Conservation (phyloP, 2,888 invertebrate species). For the Pyrrhosoma nymphula region DNA sequence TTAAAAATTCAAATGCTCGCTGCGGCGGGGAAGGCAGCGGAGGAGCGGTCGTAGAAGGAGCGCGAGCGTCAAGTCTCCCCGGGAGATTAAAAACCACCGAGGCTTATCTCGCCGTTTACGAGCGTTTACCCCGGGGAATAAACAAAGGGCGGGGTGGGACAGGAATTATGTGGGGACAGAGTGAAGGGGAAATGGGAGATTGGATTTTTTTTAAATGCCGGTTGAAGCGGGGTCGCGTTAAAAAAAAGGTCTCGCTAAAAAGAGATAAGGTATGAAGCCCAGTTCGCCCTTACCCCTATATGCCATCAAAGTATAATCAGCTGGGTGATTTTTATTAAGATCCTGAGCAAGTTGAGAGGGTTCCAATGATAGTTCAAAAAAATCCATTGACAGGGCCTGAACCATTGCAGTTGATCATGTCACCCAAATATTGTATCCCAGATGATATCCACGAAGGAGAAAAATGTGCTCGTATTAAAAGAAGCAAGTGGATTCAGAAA, state of each 20-base stretch:
- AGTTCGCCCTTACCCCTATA: background rate
- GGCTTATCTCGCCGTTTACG: constrained; percentile 39
- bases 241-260: constrained; percentile 25
- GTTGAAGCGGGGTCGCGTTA: constrained; percentile 23
- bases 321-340: background rate
- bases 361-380: background rate
- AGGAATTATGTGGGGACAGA: background rate
- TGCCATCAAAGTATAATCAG: constrained; percentile 11
- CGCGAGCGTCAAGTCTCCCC: background rate
- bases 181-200: background rate
- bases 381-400: background rate
- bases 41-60: background rate
- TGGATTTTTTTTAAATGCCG: background rate
- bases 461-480: background rate
- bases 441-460: background rate
- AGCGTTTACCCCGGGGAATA: constrained; percentile 23
- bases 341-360: background rate
- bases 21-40: background rate
- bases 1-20: background rate
- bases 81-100: background rate
- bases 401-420: background rate
- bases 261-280: constrained; percentile 20
- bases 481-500: background rate
- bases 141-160: constrained; percentile 20
- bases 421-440: background rate